Conservation (phyloP, 2,797 vertebrate species). For the Enteromius paludinosus region DNA sequence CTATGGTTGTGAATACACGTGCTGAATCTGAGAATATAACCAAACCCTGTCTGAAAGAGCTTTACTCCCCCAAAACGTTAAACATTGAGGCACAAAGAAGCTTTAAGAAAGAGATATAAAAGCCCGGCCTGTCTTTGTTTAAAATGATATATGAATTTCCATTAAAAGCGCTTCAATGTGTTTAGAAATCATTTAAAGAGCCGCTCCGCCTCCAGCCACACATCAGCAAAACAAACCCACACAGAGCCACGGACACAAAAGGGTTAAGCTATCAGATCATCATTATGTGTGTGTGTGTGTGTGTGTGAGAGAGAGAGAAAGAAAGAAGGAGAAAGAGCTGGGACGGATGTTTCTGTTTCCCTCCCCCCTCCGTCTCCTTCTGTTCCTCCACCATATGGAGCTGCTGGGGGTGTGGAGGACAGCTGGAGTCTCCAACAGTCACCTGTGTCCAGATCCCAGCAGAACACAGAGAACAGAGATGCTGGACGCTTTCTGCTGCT, state of each 20-base stretch:
- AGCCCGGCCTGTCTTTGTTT: constrained; percentile 58
- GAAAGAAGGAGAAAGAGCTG: constrained; percentile 14
- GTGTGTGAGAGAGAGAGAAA: neutral
- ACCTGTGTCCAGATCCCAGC: constrained; percentile 87
- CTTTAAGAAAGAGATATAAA: constrained; percentile 50
- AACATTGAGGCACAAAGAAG: constrained; percentile 57
- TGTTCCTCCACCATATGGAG: constrained; percentile 89
- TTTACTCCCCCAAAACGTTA: constrained; percentile 54
- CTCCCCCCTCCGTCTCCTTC: constrained; percentile 55
- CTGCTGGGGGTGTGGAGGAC: constrained; percentile 95
- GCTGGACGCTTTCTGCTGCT: neutral
- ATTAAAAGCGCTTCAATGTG: constrained; percentile 55
- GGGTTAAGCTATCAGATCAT: constrained; percentile 66
- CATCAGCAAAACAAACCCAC: constrained; percentile 48
- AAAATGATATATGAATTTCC: constrained; percentile 62
- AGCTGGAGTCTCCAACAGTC: constrained; percentile 98
- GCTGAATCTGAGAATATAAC: constrained; percentile 46
- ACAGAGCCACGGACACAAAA: constrained; percentile 55
- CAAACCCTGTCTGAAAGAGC: constrained; percentile 55
- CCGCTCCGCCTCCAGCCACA: constrained; percentile 48
- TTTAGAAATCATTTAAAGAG: constrained; percentile 62
- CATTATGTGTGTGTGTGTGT: constrained; percentile 55
- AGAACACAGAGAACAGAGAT: neutral
- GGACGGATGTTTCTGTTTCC: constrained; percentile 19
- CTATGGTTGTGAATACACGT: constrained; percentile 5